Conservation (phyloP, 2,888 invertebrate species). For the Mythimna vitellina region DNA sequence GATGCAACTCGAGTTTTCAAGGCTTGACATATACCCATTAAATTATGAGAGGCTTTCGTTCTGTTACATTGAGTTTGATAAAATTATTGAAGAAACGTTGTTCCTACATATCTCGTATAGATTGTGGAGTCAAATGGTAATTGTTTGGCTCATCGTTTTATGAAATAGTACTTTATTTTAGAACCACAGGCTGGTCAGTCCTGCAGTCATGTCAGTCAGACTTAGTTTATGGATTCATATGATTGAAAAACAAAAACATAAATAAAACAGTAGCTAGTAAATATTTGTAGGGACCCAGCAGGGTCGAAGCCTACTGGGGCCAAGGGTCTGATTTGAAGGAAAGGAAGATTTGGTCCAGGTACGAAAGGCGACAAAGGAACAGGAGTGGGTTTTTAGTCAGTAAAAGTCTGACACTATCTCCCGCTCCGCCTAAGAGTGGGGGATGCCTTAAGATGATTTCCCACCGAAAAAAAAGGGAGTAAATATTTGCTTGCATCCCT, state of each 20-base stretch:
- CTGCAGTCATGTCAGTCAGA: neutral
- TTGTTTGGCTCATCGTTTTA: neutral
- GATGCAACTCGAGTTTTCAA: slow-evolving; percentile 7
- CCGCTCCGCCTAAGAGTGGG: too few relatives aligned
- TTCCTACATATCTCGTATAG: neutral
- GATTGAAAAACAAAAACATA: neutral
- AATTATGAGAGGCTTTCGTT: slow-evolving; percentile 5
- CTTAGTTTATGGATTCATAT: neutral
- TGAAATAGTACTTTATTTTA: neutral
- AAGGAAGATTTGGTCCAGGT: too few relatives aligned
- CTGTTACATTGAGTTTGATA: slow-evolving; percentile 2
- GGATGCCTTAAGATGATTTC: too few relatives aligned
- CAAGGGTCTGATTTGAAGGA: too few relatives aligned
- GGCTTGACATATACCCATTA: slow-evolving; percentile 9
- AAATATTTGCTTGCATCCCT: neutral
- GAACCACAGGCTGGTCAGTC: neutral
- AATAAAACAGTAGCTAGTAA: neutral
- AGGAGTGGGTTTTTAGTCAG: too few relatives aligned
- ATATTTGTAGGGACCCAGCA: too few relatives aligned
- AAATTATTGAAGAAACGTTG: neutral
- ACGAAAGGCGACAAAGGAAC: too few relatives aligned
- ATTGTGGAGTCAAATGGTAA: neutral
- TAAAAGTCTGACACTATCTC: too few relatives aligned
- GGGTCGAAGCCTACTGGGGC: too few relatives aligned
- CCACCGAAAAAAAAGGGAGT: too few relatives aligned